Percentiles rank a stretch among this genome's conserved stretches.
phyloP scores from a whole-genome alignment of 2,888 invertebrate genomes.

The Temnothorax rugatulus region DNA sequence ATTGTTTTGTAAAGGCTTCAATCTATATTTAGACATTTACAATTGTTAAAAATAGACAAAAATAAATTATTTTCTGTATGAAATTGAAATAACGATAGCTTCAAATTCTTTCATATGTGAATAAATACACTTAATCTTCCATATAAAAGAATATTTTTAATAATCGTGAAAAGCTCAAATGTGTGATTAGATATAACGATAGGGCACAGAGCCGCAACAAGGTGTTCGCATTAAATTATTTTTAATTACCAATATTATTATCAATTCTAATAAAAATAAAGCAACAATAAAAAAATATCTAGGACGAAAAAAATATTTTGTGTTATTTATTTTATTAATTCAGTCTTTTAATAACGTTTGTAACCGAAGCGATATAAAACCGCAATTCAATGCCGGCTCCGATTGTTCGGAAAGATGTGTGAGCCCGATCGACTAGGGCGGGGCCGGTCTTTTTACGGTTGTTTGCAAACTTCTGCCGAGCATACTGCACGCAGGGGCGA shows the following conservation, averaged over 20 bases:
- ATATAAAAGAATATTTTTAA: neutral
- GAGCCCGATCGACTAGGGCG: slow-evolving; percentile 13
- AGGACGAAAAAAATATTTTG: neutral
- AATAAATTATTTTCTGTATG: neutral
- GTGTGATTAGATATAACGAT: too few relatives aligned
- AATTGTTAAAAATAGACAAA: neutral
- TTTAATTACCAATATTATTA: too few relatives aligned
- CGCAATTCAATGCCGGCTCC: neutral
- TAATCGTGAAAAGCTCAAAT: too few relatives aligned
- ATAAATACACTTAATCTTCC: neutral
- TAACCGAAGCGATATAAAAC: neutral
- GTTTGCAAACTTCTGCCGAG: slow-evolving; percentile 77
- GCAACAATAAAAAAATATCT: neutral
- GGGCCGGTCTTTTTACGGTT: slow-evolving; percentile 51
- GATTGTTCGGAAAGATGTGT: slow-evolving; percentile 3
- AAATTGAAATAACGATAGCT: neutral
- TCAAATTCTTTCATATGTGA: neutral
- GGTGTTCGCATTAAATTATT: too few relatives aligned
- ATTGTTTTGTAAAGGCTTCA: neutral
- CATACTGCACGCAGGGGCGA: slow-evolving; percentile 17
- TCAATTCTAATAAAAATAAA: neutral
- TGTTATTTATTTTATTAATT: neutral
- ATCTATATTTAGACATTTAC: neutral
- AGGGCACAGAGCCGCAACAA: too few relatives aligned
- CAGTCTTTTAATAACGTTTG: neutral